Percentiles rank a stretch among this genome's conserved stretches.
Evolutionary conservation across 2,888 invertebrate species (phyloP).

Genomic region (Balanococcus diminutus): DNA sequence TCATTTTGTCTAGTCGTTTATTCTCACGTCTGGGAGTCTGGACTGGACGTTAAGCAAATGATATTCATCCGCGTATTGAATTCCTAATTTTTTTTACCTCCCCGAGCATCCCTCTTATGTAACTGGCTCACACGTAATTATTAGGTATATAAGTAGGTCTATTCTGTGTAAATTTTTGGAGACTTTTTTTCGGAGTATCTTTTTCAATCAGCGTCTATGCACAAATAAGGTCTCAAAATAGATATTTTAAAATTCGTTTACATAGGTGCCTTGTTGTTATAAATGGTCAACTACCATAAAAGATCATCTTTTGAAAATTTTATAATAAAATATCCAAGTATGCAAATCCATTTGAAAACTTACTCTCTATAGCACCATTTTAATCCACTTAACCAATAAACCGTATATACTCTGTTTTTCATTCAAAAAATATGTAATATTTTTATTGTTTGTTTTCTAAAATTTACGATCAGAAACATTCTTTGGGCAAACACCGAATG

Average conservation of each 20-base stretch:
- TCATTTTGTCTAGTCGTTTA: slow-evolving; percentile 38
- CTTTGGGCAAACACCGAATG: background rate
- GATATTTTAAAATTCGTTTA: no score
- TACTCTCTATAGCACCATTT: background rate
- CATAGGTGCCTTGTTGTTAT: no score
- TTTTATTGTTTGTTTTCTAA: background rate
- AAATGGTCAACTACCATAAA: no score
- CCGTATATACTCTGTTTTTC: background rate
- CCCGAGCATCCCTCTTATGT: background rate
- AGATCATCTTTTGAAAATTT: no score
- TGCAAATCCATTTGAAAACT: no score
- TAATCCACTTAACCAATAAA: background rate
- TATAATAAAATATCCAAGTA: no score
- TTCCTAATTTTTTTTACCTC: slow-evolving; percentile 1
- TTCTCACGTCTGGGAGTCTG: slow-evolving; percentile 42
- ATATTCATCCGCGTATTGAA: slow-evolving; percentile 32
- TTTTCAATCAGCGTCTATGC: background rate
- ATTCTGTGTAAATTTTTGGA: background rate
- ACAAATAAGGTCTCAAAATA: background rate
- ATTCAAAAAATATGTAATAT: background rate
- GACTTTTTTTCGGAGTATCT: background rate
- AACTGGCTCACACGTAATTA: background rate
- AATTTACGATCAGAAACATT: slow-evolving; percentile 12
- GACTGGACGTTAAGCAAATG: slow-evolving; percentile 37
- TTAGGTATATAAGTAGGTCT: no score